Evolutionary conservation across 2,888 invertebrate genomes (phyloP), one percentile per base, ranked within the genome.

Genomic region (Oscheius sp.): DNA sequence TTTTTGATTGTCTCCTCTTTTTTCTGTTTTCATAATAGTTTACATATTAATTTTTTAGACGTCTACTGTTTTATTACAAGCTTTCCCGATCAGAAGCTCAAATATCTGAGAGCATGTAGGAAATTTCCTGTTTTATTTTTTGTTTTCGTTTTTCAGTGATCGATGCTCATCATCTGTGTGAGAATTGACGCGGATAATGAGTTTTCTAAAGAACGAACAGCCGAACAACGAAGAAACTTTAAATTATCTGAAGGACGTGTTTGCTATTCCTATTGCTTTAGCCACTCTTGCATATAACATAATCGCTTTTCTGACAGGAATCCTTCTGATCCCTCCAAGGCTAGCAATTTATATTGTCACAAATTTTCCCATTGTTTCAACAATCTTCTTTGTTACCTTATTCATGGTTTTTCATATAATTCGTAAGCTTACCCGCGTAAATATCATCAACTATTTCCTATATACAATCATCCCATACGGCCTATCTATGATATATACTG

Each of bases 401-500:
- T 50, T 36, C 41, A 50, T 64, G n/a, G 17, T 64, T 14, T 44
- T 41, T 5, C 28, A 30, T 8, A 24, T 41, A 4, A 41, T 44
- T 14, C 36, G 51, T n/a, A 22, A 41, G 22, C 24, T 64, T 20
- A 38, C 64, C 17, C 22, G 20, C 14, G 20, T 51, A 9, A 28
- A 44, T 44, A 70, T 72, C 36, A 51, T 75, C 54, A 69, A 66
- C 44, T 73, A 75, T 36, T 12, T 73, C 9, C 57, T 75, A 17
- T 71, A 75, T 65, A 73, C 73, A 1, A 59, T 72, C n/a, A 28
- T 75, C 17, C 75, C 75, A 14, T 75, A 75, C 38, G 72, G 59
- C 2, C 59, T 70, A 2, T 73, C 75, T 0, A 67, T 73, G n/a
- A 64, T 75, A 0, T 75, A 73, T 64, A 72, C 75, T 0, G 51